Base-by-base conservation (phyloP, 2,888 invertebrate genomes). In the Lithophane leautieri region DNA sequence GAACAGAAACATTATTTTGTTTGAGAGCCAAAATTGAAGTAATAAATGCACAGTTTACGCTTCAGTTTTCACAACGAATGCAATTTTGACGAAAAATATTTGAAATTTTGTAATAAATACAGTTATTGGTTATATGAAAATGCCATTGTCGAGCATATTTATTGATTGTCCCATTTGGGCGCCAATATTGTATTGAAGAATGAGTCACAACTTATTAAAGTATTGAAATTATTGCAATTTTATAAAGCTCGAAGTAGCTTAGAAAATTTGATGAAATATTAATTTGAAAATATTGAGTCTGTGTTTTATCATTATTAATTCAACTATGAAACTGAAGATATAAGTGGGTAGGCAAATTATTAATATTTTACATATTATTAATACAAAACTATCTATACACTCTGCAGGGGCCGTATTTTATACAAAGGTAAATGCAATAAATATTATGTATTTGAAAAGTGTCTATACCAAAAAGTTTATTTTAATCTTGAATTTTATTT, bases 121-220 rank as follows among this genome's bases (percentile, higher is more conserved):
- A 34, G 34, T 66, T 71, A 61, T 56, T 67, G 42, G 14, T 73
- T n/a, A 54, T n/a, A 54, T 19, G 54, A 73, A 60, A 62, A 61
- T 62, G 22, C 50, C 50, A 44, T 42, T n/a, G 8, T 8, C 12
- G 1, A 44, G 19, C 14, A 34, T 58, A 63, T 78, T 78, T 25
- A 78, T 25, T 70, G 16, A 14, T 4, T 9, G 60, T 73, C 79
- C 66, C 54, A 50, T 22, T 74, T 79, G 79, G 44, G 62, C 62
- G 74, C 74, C 78, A 79, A 58, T 79, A 79, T 79, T 52, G 25
- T 52, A 52, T 73, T 52, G 60, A 73, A 63, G 22, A 52, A 58
- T 63, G 74, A 44, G 19, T 74, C 1, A 1, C 28, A 58, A 67
- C 56, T 50, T 78, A 61, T 61, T 34, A 19, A 28, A 47, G n/a